Evolutionary conservation across 2,888 invertebrate species (phyloP), one percentile per base, ranked within the genome.

Genomic region (Cheilosia variabilis): DNA sequence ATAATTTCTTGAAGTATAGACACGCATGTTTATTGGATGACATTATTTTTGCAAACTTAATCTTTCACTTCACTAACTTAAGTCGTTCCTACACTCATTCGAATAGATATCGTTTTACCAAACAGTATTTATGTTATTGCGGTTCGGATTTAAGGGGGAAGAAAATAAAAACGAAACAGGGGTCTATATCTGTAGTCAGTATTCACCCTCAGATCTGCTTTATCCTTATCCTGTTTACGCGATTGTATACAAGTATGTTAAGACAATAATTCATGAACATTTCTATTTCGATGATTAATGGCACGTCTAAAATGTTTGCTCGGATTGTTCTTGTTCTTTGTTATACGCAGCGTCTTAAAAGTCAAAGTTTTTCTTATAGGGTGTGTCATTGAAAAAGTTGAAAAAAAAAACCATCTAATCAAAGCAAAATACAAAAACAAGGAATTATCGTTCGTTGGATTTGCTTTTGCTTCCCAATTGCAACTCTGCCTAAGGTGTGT

Each of bases 41-140:
- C 22, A 60, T 52, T 2, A 57, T 55, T 71, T 71, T 50, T 34
- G 50, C 19, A 45, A 78, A 76, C 71, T 76, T 80, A 80, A 86
- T 86, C 86, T 86, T 86, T 86, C 86, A 86, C 76, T 76, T 79
- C 72, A 77, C 43, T 86, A 62, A 80, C 50, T 86, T 62, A 86
- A 86, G 80, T 63, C 72, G 66, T 60, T 53, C 10, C 13, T 45
- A 66, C 60, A 66, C 58, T 50, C 72, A 80, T 65, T 65, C 50
- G 43, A 37, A 34, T 60, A 47, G 66, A 66, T 86, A 86, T 86
- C 86, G 72, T 75, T 76, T 86, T 80, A 76, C 86, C 76, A 68
- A 80, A 80, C 37, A 76, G 69, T 80, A 86, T 86, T 86, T 76
- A 76, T 86, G 76, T 66, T 76, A 80, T 86, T 86, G 86, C 62